Conservation (phyloP, 2,888 invertebrate genomes). For the Agonopterix heracliana region DNA sequence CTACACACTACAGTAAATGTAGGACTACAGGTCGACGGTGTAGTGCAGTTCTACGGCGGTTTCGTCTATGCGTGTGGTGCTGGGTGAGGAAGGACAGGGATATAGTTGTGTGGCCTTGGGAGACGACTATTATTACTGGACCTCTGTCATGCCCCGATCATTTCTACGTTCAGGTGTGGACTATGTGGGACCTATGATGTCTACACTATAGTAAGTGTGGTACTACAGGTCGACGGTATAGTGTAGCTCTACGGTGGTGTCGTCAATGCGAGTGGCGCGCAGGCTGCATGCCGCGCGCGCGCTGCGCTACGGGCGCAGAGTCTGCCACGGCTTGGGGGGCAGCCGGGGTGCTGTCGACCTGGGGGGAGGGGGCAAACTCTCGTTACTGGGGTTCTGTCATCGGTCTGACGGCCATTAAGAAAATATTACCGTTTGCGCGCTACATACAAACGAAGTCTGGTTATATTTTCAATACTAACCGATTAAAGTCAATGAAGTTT, state of each 20-base stretch:
- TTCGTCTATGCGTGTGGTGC: slow-evolving; percentile 11
- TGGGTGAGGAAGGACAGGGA: slow-evolving; percentile 8
- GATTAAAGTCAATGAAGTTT: too few species aligned
- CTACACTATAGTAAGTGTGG: too few species aligned
- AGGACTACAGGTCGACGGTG: slow-evolving; percentile 23
- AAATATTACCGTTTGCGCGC: too few species aligned
- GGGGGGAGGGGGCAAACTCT: background rate
- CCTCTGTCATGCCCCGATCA: too few species aligned
- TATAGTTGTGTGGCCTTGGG: too few species aligned
- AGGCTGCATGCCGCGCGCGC: slow-evolving; percentile 11
- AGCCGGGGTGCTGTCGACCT: slow-evolving; percentile 25
- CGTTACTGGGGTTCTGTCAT: background rate
- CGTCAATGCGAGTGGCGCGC: slow-evolving; percentile 10
- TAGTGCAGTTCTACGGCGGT: slow-evolving; percentile 21
- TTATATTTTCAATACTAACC: too few species aligned
- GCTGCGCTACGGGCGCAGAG: background rate
- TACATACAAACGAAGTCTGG: too few species aligned
- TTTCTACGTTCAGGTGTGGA: too few species aligned
- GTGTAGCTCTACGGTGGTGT: slow-evolving; percentile 19
- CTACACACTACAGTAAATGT: too few species aligned
- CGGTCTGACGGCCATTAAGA: background rate
- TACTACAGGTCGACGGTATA: slow-evolving; percentile 24
- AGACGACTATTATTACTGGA: too few species aligned
- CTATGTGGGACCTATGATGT: too few species aligned
- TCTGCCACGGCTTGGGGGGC: background rate